A percentile compares a stretch with the other conserved stretches of the same genome.
These are phyloP conservation scores for Pterostichus madidus DNA, from an alignment of 2,888 invertebrate species.

Conservation along the genomic window DNA sequence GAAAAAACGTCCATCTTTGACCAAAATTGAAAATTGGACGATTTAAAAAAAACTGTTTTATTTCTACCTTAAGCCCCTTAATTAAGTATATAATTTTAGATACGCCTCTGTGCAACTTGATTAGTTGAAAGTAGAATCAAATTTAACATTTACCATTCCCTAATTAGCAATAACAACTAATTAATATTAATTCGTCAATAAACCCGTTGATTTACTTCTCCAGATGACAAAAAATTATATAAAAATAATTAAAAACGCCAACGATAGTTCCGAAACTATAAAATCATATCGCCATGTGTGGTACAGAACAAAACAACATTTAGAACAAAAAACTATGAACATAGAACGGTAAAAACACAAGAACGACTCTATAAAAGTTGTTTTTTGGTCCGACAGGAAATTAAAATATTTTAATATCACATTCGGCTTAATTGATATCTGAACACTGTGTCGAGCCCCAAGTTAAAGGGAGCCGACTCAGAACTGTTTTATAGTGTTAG, in stretches of 20 bases:
- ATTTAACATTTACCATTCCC: background rate
- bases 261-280: conserved; percentile 1
- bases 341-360: conserved; percentile 35
- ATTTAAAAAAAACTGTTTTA: too few relatives aligned
- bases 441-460: background rate
- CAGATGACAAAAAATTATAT: background rate
- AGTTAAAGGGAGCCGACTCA: background rate
- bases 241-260: conserved; percentile 4
- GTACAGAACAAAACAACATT: background rate
- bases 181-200: too few relatives aligned
- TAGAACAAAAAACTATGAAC: conserved; percentile 17
- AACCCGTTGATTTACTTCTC: background rate
- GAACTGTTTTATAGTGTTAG: too few relatives aligned
- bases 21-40: too few relatives aligned
- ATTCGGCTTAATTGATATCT: conserved; percentile 48
- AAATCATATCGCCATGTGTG: conserved; percentile 41
- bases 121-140: too few relatives aligned
- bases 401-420: conserved; percentile 51
- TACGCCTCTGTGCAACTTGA: too few relatives aligned
- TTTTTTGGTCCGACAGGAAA: conserved; percentile 36
- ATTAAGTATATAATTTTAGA: too few relatives aligned
- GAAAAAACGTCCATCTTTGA: too few relatives aligned
- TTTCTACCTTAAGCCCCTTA: too few relatives aligned
- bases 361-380: conserved; percentile 37
- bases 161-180: background rate